Base-by-base conservation (phyloP, 2,797 vertebrate species). In the Hippopotamyrus pictus region DNA sequence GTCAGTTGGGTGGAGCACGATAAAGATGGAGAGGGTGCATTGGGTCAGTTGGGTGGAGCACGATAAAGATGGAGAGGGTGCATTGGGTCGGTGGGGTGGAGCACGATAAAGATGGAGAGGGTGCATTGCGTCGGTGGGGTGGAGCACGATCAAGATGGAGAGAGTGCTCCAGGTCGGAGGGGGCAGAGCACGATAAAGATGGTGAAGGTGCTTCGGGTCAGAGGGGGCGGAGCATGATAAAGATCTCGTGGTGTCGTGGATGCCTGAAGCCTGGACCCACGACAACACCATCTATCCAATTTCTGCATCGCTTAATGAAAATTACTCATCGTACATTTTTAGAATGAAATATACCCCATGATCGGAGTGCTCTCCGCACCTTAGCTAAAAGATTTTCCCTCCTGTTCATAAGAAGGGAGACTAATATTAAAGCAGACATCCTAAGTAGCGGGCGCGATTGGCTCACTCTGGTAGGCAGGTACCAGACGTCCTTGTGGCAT, bases 91-190 rank as follows among this genome's bases (percentile, higher is more conserved):
- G 2, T 1, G 14, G 53, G 3, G 51, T 17, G 17, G 17, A 57
- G 54, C 6, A 7, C 0, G 2, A 22, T 59, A 59, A 6, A 59
- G 19, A 59, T 57, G 54, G 54, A 57, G 54, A 57, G 2, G 57
- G 0, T 22, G 19, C 57, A 22, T 0, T 1, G n/a, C 6, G 5
- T 8, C n/a, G 0, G 57, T 3, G 57, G 57, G 2, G 19, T 2
- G 2, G 57, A 22, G n/a, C 7, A 8, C 0, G 2, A 59, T 59
- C 22, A 59, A 59, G n/a, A 57, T n/a, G 54, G 57, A 59, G 19
- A n/a, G 0, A 1, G 2, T 59, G 54, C 54, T 0, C 0, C 0
- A 5, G 0, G 54, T 59, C 1, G 0, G 5, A 1, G 54, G 19
- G 17, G 5, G 53, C 5, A n/a, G n/a, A 59, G 57, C n/a, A 22